A percentile compares a stretch with the other conserved stretches of the same genome.
Evolutionary conservation across 1,140 invertebrate genomes (phyloP).

Genomic region (Aphidius ervi): DNA sequence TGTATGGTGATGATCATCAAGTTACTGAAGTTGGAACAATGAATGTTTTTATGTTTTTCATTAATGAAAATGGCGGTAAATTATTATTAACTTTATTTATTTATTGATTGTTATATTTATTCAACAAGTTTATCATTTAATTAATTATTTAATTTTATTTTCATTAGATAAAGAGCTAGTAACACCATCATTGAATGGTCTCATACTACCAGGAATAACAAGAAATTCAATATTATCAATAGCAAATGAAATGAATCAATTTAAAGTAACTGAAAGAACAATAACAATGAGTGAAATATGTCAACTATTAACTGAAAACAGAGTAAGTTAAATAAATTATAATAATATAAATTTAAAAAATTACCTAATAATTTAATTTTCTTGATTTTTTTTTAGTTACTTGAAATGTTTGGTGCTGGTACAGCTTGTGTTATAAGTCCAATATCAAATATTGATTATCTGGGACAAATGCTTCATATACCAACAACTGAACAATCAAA

Average conservation of each 20-base stretch:
- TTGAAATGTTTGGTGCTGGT: conserved; percentile 92
- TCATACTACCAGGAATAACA: conserved; percentile 92
- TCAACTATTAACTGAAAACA: conserved; percentile 69
- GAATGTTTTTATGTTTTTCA: conserved; percentile 92
- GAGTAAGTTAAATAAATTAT: conserved; percentile 62
- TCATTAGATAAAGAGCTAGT: conserved; percentile 80
- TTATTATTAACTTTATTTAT: conserved; percentile 12
- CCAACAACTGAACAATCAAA: conserved; percentile 71
- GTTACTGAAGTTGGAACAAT: conserved; percentile 98
- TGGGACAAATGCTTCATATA: conserved; percentile 62
- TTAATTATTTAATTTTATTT: conserved; percentile 26
- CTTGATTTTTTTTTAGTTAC: conserved; percentile 60
- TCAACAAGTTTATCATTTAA: not conserved
- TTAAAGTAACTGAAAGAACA: conserved; percentile 76
- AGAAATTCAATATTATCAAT: conserved; percentile 83
- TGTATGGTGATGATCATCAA: conserved; percentile 91
- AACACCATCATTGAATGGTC: conserved; percentile 87
- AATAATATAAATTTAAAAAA: not conserved
- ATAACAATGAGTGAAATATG: conserved; percentile 86
- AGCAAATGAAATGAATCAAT: conserved; percentile 78
- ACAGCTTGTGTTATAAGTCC: conserved; percentile 92
- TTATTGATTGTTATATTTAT: not conserved
- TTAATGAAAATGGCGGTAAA: conserved; percentile 87
- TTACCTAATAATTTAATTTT: conserved; percentile 2
- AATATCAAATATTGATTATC: conserved; percentile 74